Evolutionary conservation across 2,888 invertebrate genomes (phyloP).

Genomic region (Limnephilus marmoratus): DNA sequence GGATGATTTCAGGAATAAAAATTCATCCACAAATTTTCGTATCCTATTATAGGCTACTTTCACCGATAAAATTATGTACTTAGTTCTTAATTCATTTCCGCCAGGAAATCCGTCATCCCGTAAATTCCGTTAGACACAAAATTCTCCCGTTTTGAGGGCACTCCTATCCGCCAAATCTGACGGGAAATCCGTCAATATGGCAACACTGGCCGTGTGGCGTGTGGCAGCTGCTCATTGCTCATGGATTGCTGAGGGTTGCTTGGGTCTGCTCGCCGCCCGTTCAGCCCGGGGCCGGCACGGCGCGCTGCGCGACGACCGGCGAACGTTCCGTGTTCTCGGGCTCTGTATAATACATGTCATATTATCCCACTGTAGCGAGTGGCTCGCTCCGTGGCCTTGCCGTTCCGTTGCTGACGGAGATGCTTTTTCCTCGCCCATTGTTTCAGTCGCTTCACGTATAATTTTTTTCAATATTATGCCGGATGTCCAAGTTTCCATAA

Average conservation of each 20-base stretch:
- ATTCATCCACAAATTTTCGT: too few relatives aligned
- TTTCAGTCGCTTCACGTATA: slow-evolving; percentile 6
- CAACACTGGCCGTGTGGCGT: neutral
- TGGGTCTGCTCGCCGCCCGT: neutral
- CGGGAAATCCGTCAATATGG: too few relatives aligned
- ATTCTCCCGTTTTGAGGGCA: too few relatives aligned
- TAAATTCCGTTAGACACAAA: too few relatives aligned
- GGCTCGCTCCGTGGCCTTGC: slow-evolving; percentile 12
- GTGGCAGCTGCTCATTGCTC: neutral
- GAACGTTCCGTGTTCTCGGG: neutral
- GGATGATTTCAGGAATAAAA: too few relatives aligned
- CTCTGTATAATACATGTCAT: neutral
- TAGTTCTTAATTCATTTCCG: too few relatives aligned
- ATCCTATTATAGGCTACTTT: too few relatives aligned
- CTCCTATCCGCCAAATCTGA: too few relatives aligned
- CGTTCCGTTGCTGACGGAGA: slow-evolving; percentile 34
- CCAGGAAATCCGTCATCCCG: too few relatives aligned
- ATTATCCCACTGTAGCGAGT: neutral
- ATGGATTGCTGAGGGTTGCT: neutral
- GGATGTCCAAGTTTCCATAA: neutral
- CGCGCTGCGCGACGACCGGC: neutral
- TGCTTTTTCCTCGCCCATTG: slow-evolving; percentile 42
- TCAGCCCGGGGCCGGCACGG: neutral
- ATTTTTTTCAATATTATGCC: slow-evolving; percentile 9
- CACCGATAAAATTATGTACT: too few relatives aligned